A percentile compares a stretch with the other conserved stretches of the same genome.
Conservation (phyloP, 2,888 invertebrate species). For the Volucella bombylans region DNA sequence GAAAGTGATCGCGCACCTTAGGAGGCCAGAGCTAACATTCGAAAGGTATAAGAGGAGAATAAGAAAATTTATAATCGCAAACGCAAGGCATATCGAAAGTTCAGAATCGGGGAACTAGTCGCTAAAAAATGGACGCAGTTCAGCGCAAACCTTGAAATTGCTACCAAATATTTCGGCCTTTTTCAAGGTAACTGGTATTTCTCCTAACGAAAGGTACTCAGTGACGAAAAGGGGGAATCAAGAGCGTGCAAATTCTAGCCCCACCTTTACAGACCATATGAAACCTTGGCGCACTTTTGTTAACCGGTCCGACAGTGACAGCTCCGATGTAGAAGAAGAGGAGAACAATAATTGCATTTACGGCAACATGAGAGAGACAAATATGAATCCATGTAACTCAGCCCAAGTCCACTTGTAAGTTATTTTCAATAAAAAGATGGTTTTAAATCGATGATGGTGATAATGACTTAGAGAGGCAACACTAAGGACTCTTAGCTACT, state of each 20-base stretch:
- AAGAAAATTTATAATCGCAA: background rate
- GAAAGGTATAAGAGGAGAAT: background rate
- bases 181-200: too few relatives aligned
- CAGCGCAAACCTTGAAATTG: too few relatives aligned
- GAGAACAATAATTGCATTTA: background rate
- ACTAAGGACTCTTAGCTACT: too few relatives aligned
- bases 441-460: background rate
- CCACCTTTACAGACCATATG: too few relatives aligned
- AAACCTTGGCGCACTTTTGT: too few relatives aligned
- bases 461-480: background rate
- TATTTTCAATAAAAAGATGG: background rate
- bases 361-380: background rate
- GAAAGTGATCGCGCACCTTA: background rate
- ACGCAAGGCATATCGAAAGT: background rate
- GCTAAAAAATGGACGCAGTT: too few relatives aligned
- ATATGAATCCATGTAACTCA: background rate
- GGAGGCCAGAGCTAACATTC: background rate
- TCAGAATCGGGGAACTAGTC: background rate
- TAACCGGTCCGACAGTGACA: background rate
- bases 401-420: background rate
- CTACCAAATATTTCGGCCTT: too few relatives aligned
- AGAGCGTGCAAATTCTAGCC: too few relatives aligned
- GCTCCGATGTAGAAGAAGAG: background rate
- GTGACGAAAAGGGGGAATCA: too few relatives aligned
- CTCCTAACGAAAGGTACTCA: too few relatives aligned